Conservation (phyloP, 2,113 vertebrate genomes). For the Chiloscyllium plagiosum region DNA sequence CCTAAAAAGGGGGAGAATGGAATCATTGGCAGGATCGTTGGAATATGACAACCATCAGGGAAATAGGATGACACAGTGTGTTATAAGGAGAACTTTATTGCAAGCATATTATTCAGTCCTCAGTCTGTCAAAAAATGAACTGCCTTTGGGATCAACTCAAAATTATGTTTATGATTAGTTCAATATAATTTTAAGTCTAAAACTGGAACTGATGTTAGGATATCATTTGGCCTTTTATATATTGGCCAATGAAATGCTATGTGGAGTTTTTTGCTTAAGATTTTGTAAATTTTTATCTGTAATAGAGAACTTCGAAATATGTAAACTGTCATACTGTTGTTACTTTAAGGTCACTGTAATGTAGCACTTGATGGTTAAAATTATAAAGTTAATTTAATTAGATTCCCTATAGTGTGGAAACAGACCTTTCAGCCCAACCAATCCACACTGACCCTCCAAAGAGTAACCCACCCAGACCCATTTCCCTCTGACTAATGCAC, state of each 20-base stretch:
- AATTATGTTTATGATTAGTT: neutral
- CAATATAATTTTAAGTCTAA: neutral
- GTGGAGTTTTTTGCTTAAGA: neutral
- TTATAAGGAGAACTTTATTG: neutral
- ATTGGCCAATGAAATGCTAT: neutral
- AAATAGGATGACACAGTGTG: neutral
- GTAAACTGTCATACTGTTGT: neutral
- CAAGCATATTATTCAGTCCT: neutral
- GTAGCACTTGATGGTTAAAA: neutral
- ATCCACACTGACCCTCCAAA: too few species aligned
- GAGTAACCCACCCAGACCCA: too few species aligned
- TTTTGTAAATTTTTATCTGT: neutral
- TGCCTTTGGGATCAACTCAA: neutral
- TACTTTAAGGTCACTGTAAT: neutral
- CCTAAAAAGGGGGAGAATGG: neutral
- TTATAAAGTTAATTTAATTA: neutral
- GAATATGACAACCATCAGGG: neutral
- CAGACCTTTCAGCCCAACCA: too few species aligned
- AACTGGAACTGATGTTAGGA: neutral
- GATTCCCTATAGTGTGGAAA: too few species aligned
- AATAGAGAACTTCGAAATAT: neutral
- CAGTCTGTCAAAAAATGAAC: neutral
- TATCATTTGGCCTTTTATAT: neutral
- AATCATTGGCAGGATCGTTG: neutral
- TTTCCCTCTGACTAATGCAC: too few species aligned